Evolutionary conservation across 2,888 invertebrate genomes (phyloP).

Genomic region (Caradrina kadenii): DNA sequence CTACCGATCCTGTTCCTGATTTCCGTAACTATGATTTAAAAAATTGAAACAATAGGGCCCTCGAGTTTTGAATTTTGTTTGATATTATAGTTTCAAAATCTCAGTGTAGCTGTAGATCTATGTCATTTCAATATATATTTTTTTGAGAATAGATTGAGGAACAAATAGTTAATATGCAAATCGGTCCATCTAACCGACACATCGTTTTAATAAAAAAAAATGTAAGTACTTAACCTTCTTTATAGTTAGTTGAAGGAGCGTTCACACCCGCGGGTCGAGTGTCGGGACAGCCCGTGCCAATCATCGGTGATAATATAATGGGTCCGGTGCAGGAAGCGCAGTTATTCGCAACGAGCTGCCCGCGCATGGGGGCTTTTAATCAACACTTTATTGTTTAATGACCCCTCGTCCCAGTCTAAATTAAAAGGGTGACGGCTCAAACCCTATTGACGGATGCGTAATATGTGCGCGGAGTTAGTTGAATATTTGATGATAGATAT

Average conservation of each 20-base stretch:
- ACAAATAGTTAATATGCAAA: not conserved
- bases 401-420: slow-evolving; percentile 89
- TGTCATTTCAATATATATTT: too few species aligned
- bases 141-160: too few species aligned
- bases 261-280: slow-evolving; percentile 69
- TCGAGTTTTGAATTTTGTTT: too few species aligned
- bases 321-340: slow-evolving; percentile 86
- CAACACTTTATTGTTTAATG: slow-evolving; percentile 91
- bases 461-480: slow-evolving; percentile 86
- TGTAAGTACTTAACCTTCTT: slow-evolving; percentile 52
- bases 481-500: slow-evolving; percentile 84
- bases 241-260: slow-evolving; percentile 59
- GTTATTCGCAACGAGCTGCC: slow-evolving; percentile 85
- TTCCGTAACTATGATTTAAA: too few species aligned
- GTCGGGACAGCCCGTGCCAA: slow-evolving; percentile 80
- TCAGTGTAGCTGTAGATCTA: too few species aligned
- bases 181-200: not conserved
- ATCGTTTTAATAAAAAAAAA: slow-evolving; percentile 29
- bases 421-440: slow-evolving; percentile 90
- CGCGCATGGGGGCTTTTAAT: slow-evolving; percentile 90
- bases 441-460: slow-evolving; percentile 88
- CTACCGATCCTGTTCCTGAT: not conserved
- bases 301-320: slow-evolving; percentile 90
- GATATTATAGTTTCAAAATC: too few species aligned
- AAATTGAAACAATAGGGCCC: too few species aligned